phyloP scores from a whole-genome alignment of 2,797 vertebrate genomes.

The Aldrovandia affinis region DNA sequence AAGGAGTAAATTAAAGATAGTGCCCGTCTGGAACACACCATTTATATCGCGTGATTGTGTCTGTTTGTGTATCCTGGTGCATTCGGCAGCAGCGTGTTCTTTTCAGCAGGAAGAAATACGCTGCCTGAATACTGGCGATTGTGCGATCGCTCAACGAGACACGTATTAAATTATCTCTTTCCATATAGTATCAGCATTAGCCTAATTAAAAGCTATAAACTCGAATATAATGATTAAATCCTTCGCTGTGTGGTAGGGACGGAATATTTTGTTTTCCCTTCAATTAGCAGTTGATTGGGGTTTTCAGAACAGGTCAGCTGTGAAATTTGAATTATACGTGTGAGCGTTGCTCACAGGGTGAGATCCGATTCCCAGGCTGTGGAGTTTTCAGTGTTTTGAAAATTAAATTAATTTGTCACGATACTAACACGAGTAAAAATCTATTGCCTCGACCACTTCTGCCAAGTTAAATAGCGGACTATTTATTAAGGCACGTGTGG shows the following conservation, averaged over 20 bases:
- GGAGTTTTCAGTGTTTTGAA: conserved; percentile 68
- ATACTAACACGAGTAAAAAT: conserved; percentile 48
- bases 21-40: too few relatives aligned
- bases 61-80: too few relatives aligned
- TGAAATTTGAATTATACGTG: conserved; percentile 98
- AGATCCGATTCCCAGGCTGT: conserved; percentile 75
- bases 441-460: too few relatives aligned
- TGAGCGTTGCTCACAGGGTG: conserved; percentile 81
- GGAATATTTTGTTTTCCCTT: conserved; percentile 95
- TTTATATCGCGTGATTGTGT: too few relatives aligned
- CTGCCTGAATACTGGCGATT: conserved; percentile 83
- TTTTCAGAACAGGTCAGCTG: conserved; percentile 98
- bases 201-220: conserved; percentile 94
- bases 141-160: conserved; percentile 84
- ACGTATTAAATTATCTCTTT: conserved; percentile 84
- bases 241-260: conserved; percentile 91
- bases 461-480: too few relatives aligned
- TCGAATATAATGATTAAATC: conserved; percentile 91
- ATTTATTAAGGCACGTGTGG: too few relatives aligned
- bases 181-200: conserved; percentile 88
- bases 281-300: conserved; percentile 98
- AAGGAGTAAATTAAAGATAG: too few relatives aligned
- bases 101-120: conserved; percentile 69
- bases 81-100: too few relatives aligned
- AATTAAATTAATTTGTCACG: conserved; percentile 38